Evolutionary conservation across 2,888 invertebrate genomes (phyloP).

Genomic region (Tolmerus cingulatus): DNA sequence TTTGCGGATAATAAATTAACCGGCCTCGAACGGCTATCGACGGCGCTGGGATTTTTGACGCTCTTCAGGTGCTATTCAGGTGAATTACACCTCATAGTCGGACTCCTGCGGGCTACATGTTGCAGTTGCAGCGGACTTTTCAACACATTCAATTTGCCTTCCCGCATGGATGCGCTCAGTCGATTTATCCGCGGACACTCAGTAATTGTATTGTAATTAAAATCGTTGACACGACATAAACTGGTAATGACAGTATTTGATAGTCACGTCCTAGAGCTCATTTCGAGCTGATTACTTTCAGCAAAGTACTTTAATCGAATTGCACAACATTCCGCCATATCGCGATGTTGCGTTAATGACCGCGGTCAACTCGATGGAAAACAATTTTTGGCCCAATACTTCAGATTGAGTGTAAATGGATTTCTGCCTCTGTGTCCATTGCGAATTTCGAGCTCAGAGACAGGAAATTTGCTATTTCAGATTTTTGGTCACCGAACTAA

Average conservation of each 20-base stretch:
- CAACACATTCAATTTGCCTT: background rate
- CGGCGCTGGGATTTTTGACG: background rate
- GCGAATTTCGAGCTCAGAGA: background rate
- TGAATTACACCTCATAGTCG: background rate
- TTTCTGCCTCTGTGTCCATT: background rate
- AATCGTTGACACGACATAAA: background rate
- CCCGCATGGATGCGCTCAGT: background rate
- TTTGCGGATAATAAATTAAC: background rate
- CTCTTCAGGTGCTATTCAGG: background rate
- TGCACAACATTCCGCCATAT: background rate
- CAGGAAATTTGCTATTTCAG: background rate
- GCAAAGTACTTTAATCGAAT: background rate
- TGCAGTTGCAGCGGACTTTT: background rate
- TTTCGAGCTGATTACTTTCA: background rate
- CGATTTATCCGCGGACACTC: background rate
- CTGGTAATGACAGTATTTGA: background rate
- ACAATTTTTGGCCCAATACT: background rate
- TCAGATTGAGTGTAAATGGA: background rate
- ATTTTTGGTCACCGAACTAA: background rate
- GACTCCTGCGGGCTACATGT: background rate
- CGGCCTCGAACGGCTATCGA: background rate
- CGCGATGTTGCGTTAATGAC: background rate
- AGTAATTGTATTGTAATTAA: background rate
- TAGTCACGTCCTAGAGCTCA: background rate
- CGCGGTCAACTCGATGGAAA: background rate